Percentiles rank a stretch among this genome's conserved stretches.
These are phyloP conservation scores for Borostomias antarcticus DNA, from an alignment of 2,797 vertebrate species.

Conservation along the genomic window DNA sequence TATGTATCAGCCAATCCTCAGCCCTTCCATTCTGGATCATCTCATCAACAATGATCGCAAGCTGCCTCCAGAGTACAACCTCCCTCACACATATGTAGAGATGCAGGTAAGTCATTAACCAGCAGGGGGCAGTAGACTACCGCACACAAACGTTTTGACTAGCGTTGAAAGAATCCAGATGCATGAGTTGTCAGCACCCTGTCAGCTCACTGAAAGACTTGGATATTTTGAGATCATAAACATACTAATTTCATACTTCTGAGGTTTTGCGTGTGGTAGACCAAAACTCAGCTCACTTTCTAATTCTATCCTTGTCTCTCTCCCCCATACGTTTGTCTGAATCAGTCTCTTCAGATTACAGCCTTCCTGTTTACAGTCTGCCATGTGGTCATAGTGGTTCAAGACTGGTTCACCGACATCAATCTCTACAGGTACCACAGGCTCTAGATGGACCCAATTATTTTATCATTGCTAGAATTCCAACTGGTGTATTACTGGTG, in stretches of 20 bases:
- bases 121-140: constrained; percentile 34
- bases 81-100: constrained; percentile 91
- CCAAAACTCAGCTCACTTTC: too few relatives aligned
- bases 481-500: too few relatives aligned
- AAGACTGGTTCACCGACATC: constrained; percentile 93
- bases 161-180: too few relatives aligned
- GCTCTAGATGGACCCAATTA: too few relatives aligned
- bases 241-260: neutral
- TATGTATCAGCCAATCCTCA: constrained; percentile 84
- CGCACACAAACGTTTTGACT: too few relatives aligned
- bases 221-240: neutral
- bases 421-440: constrained; percentile 91
- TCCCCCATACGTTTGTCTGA: constrained; percentile 3
- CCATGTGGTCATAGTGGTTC: constrained; percentile 89
- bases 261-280: too few relatives aligned
- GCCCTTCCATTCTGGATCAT: constrained; percentile 89
- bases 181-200: too few relatives aligned
- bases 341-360: constrained; percentile 89
- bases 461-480: too few relatives aligned
- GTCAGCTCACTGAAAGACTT: too few relatives aligned
- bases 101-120: constrained; percentile 84
- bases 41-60: constrained; percentile 94
- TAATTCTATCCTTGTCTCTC: too few relatives aligned
- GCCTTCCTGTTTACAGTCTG: constrained; percentile 94
- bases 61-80: constrained; percentile 89